Percentiles rank a stretch among this genome's conserved stretches.
These are phyloP conservation scores for Tursiops truncatus DNA, from an alignment of 2,113 vertebrate genomes.

Conservation along the genomic window DNA sequence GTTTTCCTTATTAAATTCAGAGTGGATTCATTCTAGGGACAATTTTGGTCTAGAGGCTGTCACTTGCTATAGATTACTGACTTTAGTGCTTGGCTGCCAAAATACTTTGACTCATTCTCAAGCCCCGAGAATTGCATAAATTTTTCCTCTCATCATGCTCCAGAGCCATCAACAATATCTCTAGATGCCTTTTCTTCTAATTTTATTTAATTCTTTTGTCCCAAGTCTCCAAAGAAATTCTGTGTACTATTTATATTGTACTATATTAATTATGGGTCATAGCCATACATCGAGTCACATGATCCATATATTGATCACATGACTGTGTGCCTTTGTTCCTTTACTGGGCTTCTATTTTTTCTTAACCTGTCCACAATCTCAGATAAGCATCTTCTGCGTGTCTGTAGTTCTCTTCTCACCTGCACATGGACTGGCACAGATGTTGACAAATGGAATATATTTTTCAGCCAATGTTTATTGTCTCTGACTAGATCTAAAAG, in stretches of 20 bases:
- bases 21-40: constrained; percentile 5
- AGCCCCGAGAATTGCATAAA: not conserved
- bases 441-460: not conserved
- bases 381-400: not conserved
- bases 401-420: not conserved
- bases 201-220: not conserved
- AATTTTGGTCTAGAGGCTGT: not conserved
- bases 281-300: not conserved
- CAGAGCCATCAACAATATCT: not conserved
- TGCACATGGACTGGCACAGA: not conserved
- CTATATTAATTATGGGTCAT: not conserved
- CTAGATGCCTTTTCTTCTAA: not conserved
- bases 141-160: constrained; percentile 15
- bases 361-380: not conserved
- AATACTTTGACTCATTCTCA: constrained; percentile 46
- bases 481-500: not conserved
- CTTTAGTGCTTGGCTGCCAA: constrained; percentile 37
- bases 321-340: not conserved
- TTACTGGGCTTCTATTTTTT: not conserved
- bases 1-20: constrained; percentile 9
- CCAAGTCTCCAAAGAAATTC: not conserved
- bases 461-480: not conserved
- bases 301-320: not conserved
- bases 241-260: not conserved
- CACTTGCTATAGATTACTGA: constrained; percentile 34